Evolutionary conservation across 2,888 invertebrate genomes (phyloP), one percentile per base, ranked within the genome.

Genomic region (Leptinotarsa juncta): DNA sequence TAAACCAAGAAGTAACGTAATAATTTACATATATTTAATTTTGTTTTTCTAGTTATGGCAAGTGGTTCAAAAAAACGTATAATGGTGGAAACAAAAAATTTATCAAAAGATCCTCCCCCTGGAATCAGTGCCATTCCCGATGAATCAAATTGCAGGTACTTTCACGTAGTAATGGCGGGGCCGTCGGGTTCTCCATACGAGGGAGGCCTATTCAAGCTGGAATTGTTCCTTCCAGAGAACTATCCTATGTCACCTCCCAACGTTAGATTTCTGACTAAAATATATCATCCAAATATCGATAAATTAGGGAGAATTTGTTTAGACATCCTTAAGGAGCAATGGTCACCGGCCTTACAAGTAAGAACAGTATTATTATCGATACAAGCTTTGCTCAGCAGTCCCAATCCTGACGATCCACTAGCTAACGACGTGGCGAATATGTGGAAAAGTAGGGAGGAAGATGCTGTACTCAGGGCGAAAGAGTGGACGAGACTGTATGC

Each of bases 231-330:
- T 86, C 99, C 99, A 77, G 99, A 99, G 90, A 99, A 99, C 89
- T 99, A 99, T 90, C 99, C 99, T 77, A 97, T 99, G 96, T 97
- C 98, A 82, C 98, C 99, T 81, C 99, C 99, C 80, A 99, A 98
- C 93, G 99, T 99, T 88, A 94, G 98, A 87, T 99, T 99, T 91
- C 96, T 99, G 89, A 99, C 99, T 79, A 99, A 98, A 92, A 99
- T 99, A 89, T 99, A 99, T 90, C 99, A 99, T 91, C 99, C 99
- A 85, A 99, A 99, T 90, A 99, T 99, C 89, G 99, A 99, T 91
- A 97, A 98, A 90, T 91, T 99, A 84, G 99, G 99, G 77, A 93
- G 99, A 90, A 99, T 99, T 90, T 99, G 99, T 88, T 90, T 99
- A 89, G 99, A 99, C 89, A 99, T 99, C 88, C 90, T 99, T 83